A percentile compares a stretch with the other conserved stretches of the same genome.
Conservation (phyloP, 2,797 vertebrate genomes). For the Furcifer pardalis region DNA sequence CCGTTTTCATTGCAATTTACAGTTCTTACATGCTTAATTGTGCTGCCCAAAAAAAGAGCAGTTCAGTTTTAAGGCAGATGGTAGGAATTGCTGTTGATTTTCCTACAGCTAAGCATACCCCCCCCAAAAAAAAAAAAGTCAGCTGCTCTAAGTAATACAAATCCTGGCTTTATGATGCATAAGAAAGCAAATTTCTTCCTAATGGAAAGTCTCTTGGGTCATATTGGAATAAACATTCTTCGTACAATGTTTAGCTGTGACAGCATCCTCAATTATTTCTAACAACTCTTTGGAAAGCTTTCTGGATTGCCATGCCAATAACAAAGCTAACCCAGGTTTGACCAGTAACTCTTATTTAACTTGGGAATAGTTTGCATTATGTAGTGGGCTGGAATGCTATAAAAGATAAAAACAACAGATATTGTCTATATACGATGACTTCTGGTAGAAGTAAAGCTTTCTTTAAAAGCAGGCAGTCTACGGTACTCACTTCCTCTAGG, state of each 20-base stretch:
- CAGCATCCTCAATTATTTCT: background rate
- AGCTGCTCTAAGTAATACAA: constrained; percentile 35
- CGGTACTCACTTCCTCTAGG: too few species aligned
- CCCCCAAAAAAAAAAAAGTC: constrained; percentile 16
- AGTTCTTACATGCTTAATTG: constrained; percentile 32
- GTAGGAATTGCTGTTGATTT: constrained; percentile 12
- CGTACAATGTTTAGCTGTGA: constrained; percentile 18
- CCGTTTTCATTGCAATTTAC: constrained; percentile 8
- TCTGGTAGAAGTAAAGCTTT: too few species aligned
- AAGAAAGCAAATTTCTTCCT: constrained; percentile 37
- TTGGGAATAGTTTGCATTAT: background rate
- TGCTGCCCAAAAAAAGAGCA: constrained; percentile 32
- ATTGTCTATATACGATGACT: too few species aligned
- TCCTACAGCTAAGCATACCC: constrained; percentile 33
- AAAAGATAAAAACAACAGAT: too few species aligned
- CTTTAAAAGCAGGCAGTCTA: too few species aligned
- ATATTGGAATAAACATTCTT: background rate
- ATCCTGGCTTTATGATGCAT: constrained; percentile 23
- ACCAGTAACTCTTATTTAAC: background rate
- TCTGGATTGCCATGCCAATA: constrained; percentile 1
- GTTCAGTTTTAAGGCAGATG: constrained; percentile 53
- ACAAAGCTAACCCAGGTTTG: background rate
- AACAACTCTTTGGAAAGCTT: background rate
- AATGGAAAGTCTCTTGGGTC: background rate
- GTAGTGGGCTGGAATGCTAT: too few species aligned